Evolutionary conservation across 92 coral and sea anemone genomes (phyloP).

Genomic region (Zoanthus sansibaricus): DNA sequence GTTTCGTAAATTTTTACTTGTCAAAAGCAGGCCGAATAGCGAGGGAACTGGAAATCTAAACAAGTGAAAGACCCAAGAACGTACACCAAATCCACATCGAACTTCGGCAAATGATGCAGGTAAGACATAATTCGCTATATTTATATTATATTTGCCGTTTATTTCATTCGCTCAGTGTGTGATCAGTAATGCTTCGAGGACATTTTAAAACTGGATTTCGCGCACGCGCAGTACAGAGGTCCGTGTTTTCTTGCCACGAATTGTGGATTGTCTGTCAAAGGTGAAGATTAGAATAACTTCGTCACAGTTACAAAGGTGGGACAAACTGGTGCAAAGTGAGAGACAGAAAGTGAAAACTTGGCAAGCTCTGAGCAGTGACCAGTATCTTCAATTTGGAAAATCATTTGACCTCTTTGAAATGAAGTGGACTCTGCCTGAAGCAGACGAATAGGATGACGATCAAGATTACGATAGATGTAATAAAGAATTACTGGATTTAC

Average conservation of each 20-base stretch:
- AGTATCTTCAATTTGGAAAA: too few species aligned
- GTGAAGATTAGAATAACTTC: too few species aligned
- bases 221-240: constrained; percentile 25
- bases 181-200: constrained; percentile 26
- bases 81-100: constrained; percentile 6
- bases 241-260: constrained; percentile 26
- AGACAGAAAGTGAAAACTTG: too few species aligned
- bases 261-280: too few species aligned
- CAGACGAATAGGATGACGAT: too few species aligned
- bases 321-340: too few species aligned
- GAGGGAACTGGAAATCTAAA: constrained; percentile 17
- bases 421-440: too few species aligned
- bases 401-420: too few species aligned
- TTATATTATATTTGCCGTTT: not conserved
- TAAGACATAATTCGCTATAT: constrained; percentile 6
- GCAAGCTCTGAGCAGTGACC: too few species aligned
- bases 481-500: too few species aligned
- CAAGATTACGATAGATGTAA: too few species aligned
- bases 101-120: constrained; percentile 33
- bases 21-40: constrained; percentile 24
- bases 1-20: constrained; percentile 17
- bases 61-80: constrained; percentile 12
- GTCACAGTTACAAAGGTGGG: too few species aligned
- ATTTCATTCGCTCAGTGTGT: constrained; percentile 16
- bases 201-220: constrained; percentile 17